A percentile compares a stretch with the other conserved stretches of the same genome.
These are phyloP conservation scores for Lemur catta DNA, from an alignment of 2,797 vertebrate genomes.

Conservation along the genomic window DNA sequence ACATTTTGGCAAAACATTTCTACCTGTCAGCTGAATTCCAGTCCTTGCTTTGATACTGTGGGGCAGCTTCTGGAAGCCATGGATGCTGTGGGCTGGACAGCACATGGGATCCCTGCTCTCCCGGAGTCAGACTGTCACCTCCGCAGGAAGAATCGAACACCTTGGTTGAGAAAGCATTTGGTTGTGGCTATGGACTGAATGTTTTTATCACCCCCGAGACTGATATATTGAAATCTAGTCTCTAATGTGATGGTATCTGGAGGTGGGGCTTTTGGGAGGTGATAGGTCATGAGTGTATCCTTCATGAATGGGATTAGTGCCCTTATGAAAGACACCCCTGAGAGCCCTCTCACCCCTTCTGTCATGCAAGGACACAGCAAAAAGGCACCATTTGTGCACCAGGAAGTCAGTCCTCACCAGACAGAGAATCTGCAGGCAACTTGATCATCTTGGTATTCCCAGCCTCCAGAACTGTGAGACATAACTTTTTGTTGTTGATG, in stretches of 20 bases:
- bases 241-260: background rate
- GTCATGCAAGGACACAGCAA: background rate
- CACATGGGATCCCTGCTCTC: background rate
- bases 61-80: background rate
- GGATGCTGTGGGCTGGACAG: background rate
- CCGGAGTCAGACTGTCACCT: background rate
- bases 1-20: constrained; percentile 24
- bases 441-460: background rate
- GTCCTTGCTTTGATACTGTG: background rate
- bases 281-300: no score
- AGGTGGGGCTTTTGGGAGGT: background rate
- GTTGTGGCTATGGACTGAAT: background rate
- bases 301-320: background rate
- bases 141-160: background rate
- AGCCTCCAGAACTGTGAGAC: background rate
- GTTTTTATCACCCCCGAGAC: background rate
- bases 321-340: background rate
- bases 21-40: background rate
- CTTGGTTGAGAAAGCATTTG: background rate
- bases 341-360: background rate
- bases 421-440: background rate
- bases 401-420: background rate
- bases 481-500: background rate
- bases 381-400: background rate
- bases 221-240: background rate